Conservation (phyloP, 1,140 invertebrate species). For the Zaprionus gabonicus region DNA sequence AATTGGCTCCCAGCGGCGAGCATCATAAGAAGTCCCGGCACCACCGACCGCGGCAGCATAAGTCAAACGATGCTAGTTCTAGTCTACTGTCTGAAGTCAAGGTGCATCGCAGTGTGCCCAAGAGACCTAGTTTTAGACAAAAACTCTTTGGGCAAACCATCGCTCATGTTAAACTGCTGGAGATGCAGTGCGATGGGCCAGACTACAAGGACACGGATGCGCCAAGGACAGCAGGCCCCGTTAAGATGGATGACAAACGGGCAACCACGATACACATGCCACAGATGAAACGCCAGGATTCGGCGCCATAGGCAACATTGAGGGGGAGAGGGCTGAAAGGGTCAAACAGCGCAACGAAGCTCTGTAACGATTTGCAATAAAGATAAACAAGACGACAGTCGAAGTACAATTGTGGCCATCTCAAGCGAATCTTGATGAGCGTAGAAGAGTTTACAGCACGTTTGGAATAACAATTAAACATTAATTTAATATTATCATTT, state of each 20-base stretch:
- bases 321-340: neutral
- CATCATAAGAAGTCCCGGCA: constrained; percentile 61
- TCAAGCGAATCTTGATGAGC: neutral
- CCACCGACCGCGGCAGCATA: constrained; percentile 48
- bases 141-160: constrained; percentile 73
- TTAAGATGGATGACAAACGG: neutral
- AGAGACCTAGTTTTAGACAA: constrained; percentile 69
- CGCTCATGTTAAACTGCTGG: constrained; percentile 61
- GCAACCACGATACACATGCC: constrained; percentile 44
- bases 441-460: neutral
- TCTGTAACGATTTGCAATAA: neutral
- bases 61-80: constrained; percentile 7
- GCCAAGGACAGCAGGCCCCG: neutral
- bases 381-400: neutral
- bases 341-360: neutral
- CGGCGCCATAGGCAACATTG: constrained; percentile 6
- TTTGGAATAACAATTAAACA: constrained; percentile 4
- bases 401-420: neutral
- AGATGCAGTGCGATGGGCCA: constrained; percentile 53
- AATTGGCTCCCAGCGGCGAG: constrained; percentile 40
- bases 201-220: constrained; percentile 25
- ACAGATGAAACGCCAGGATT: constrained; percentile 58
- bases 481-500: constrained; percentile 8
- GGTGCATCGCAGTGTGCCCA: constrained; percentile 48
- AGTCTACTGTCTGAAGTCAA: constrained; percentile 34